Evolutionary conservation across 2,888 invertebrate species (phyloP), one percentile per base, ranked within the genome.

Genomic region (Quadroppia sp.): DNA sequence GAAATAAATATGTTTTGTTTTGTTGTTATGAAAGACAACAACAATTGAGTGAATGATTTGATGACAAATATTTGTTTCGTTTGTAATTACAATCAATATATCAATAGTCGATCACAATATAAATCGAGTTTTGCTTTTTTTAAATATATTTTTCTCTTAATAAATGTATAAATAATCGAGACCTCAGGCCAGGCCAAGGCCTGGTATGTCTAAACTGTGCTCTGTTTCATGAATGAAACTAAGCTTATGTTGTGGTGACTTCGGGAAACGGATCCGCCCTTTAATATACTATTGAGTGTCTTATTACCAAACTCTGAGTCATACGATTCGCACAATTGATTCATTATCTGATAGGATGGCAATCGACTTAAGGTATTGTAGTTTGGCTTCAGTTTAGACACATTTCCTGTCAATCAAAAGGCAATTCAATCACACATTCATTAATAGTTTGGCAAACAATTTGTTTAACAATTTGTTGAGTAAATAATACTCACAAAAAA

Each of bases 311-410:
- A 11, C 20, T 69, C 69, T 40, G 69, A 69, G 15, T 69, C 42
- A 69, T 42, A 69, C 9, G 61, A 64, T 64, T 64, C 61, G 36
- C 61, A 64, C 61, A 64, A 64, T n/a, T 64, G 61, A 64, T 64
- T 40, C 69, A 69, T 69, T 69, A 69, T 69, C 25, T 69, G 69
- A 42, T 69, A 69, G 15, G 69, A 69, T 69, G 69, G 69, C 42
- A 69, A 42, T 28, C 69, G 69, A 25, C 45, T 69, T 42, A 69
- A 69, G 15, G 69, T 69, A 25, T 40, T 25, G 45, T 69, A 69
- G 36, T 69, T 69, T 69, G 69, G 69, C 69, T 69, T 69, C 69
- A 69, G 13, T 42, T 69, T 69, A 45, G 45, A 17, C 36, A 7
- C n/a, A 64, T 64, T 64, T 13, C 61, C 61, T 64, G 61, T 64